Percentiles rank a stretch among this genome's conserved stretches.
Conservation (phyloP, 2,113 vertebrate genomes). For the Notarius lentiginosus region DNA sequence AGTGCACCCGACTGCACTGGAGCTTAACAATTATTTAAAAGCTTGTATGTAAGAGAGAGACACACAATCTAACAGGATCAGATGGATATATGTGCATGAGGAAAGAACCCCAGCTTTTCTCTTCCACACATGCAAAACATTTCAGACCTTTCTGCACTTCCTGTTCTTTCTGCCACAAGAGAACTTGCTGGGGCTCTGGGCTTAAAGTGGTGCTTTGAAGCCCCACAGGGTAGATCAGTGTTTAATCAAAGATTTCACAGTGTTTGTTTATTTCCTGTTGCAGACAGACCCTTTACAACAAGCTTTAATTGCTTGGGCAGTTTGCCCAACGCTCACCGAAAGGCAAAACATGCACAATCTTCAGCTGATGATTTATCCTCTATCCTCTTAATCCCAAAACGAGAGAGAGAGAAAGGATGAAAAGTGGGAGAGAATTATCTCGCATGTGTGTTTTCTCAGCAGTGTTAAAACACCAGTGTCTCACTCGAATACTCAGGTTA, state of each 20-base stretch:
- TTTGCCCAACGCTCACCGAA: conserved; percentile 47
- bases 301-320: conserved; percentile 56
- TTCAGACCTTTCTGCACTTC: not conserved
- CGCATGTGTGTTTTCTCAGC: too few species aligned
- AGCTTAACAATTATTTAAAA: conserved; percentile 51
- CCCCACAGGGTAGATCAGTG: conserved; percentile 44
- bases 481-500: not conserved
- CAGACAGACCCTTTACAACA: conserved; percentile 50
- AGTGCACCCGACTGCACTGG: conserved; percentile 1
- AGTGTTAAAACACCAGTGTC: not conserved
- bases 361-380: conserved; percentile 17
- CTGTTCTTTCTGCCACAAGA: conserved; percentile 11
- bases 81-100: conserved; percentile 37
- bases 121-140: conserved; percentile 4
- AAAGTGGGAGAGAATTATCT: not conserved
- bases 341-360: conserved; percentile 38
- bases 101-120: conserved; percentile 5
- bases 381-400: conserved; percentile 13
- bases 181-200: not conserved
- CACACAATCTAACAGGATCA: conserved; percentile 34
- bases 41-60: conserved; percentile 42
- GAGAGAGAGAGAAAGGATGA: not conserved
- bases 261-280: conserved; percentile 50
- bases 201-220: conserved; percentile 41
- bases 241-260: conserved; percentile 55